Evolutionary conservation across 2,113 vertebrate species (phyloP), one percentile per base, ranked within the genome.

Genomic region (Thamnaconus septentrionalis): DNA sequence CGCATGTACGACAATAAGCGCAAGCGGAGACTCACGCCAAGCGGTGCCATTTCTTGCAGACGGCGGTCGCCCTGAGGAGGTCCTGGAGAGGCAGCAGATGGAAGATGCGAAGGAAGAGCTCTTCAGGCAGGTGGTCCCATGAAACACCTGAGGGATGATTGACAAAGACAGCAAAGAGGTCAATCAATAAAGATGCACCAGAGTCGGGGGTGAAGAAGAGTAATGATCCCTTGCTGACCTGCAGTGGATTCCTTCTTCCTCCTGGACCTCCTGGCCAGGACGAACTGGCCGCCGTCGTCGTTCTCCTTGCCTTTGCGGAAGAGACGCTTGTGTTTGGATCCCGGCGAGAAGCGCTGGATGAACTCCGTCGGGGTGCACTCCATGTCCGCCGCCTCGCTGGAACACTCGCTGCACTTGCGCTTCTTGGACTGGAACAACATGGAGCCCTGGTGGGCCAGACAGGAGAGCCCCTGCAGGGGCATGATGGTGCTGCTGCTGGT

Each of bases 61-160:
- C 84, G 0, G 69, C 3, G 0, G 95, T 92, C 44, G 87, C 88
- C 64, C 89, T 88, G 3, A 98, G 71, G 5, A 99, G 93, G 31
- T 98, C 94, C 1, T 73, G 90, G 51, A 98, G 85, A 3, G 93
- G 89, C 1, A 99, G 87, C 71, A 75, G 91, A 3, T 85, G 88
- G 62, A 97, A 89, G 83, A 98, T 91, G 39, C 87, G 85, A 59
- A 98, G 67, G 1, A 99, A 90, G 54, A 99, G 85, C 76, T 99
- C 96, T 3, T 99, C 97, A 0, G 96, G 96, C 1, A 99, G 89
- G 0, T 80, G 81, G 79, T 97, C 92, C 94, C 94, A 96, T 3
- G 92, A 95, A 54, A 93, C 6, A n/a, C 83, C 95, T 93, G 78
- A 5, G 3, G 55, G 41, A 18, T 8, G 42, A 41, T 46, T 5